phyloP scores from a whole-genome alignment of 2,113 vertebrate genomes.

The Girardinichthys multiradiatus region DNA sequence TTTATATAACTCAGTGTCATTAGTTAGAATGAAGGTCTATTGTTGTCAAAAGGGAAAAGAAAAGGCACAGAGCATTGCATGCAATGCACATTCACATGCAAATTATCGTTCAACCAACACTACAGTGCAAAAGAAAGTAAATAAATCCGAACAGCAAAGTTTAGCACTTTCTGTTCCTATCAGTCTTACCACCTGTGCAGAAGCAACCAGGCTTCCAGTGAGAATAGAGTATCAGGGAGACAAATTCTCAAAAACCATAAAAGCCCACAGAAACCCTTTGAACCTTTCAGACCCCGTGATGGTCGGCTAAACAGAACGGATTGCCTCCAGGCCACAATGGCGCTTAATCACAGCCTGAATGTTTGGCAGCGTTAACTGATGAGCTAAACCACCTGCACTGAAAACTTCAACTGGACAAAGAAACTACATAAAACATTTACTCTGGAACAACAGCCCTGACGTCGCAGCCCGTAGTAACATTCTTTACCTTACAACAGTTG shows the following conservation, averaged over 20 bases:
- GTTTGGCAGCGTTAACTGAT: conserved; percentile 41
- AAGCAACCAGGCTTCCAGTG: conserved; percentile 17
- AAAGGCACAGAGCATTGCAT: background rate
- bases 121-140: conserved; percentile 3
- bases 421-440: conserved; percentile 10
- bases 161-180: conserved; percentile 32
- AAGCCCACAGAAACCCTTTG: conserved; percentile 36
- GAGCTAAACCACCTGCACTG: conserved; percentile 26
- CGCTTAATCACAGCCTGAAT: conserved; percentile 47
- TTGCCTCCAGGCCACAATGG: conserved; percentile 37
- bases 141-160: conserved; percentile 18
- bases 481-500: background rate
- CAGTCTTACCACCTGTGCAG: conserved; percentile 36
- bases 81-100: conserved; percentile 24
- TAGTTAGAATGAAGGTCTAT: conserved; percentile 5
- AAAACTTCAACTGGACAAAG: conserved; percentile 32
- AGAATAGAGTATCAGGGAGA: conserved; percentile 8
- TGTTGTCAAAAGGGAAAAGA: conserved; percentile 12
- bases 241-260: conserved; percentile 42
- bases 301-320: conserved; percentile 53
- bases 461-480: background rate
- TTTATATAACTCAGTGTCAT: conserved; percentile 12
- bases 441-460: conserved; percentile 1
- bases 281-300: conserved; percentile 42
- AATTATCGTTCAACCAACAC: conserved; percentile 11